Evolutionary conservation across 2,888 invertebrate species (phyloP).

Genomic region (Acholoe squamosa): DNA sequence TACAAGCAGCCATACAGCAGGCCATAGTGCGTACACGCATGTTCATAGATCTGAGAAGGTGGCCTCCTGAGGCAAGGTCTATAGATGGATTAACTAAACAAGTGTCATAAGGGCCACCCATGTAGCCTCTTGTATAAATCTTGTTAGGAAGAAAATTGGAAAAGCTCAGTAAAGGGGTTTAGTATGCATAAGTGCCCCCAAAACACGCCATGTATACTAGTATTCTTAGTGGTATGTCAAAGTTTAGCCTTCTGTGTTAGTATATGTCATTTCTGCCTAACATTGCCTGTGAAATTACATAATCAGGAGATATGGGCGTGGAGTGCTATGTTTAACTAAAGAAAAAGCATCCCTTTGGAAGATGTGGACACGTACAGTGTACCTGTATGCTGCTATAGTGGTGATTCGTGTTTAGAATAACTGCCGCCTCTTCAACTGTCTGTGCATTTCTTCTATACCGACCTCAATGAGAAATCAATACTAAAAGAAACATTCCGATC

Average conservation of each 20-base stretch:
- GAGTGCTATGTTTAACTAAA: background rate
- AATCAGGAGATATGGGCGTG: background rate
- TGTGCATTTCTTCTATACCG: background rate
- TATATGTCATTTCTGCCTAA: background rate
- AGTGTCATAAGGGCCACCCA: background rate
- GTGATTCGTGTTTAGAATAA: background rate
- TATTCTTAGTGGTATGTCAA: background rate
- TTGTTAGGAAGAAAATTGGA: background rate
- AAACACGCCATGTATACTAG: background rate
- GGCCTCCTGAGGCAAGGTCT: background rate
- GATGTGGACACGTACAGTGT: background rate
- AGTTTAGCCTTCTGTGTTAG: conserved; percentile 17
- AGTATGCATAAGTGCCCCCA: background rate
- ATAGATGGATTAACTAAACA: background rate
- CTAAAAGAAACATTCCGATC: conserved; percentile 32
- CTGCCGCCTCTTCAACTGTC: background rate
- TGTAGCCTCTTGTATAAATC: background rate
- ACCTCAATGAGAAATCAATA: background rate
- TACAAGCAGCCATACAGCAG: background rate
- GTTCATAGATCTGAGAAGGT: conserved; percentile 1
- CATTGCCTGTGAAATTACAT: background rate
- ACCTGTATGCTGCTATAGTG: conserved; percentile 17
- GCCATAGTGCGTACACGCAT: background rate
- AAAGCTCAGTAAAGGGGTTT: background rate
- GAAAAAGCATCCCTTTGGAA: background rate